Evolutionary conservation across 1,140 invertebrate species (phyloP), one percentile per base, ranked within the genome.

Genomic region (Ips nitidus): DNA sequence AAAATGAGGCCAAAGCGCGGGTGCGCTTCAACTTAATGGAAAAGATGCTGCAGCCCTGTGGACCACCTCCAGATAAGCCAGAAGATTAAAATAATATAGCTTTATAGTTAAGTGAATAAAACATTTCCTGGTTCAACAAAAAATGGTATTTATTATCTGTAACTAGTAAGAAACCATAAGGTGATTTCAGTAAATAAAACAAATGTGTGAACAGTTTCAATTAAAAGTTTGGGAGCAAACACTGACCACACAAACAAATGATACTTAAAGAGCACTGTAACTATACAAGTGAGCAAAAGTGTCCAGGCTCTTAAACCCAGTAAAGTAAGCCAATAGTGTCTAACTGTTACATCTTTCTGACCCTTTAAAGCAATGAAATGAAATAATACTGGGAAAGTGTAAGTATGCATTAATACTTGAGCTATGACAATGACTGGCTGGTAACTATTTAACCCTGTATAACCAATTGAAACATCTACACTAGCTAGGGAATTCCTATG

Each of bases 1-100:
- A 99, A 82, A 99, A 99, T 82, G 97, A 99, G 84, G 90, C 94
- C 0, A 98, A 98, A 81, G 96, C 95, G 1, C 82, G 98, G 67
- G 91, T 99, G 0, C 87, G 91, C 64, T 99, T 99, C 76, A 98
- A 98, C 82, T 81, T 99, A 7, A 96, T 98, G 91, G 96, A 98
- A 79, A 95, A 93, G 81, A 98, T 99, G 96, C 80, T 99, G 22
- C 96, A 99, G 78, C 98, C 98, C 0, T 99, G 97, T 86, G 97
- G 97, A 45, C 95, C 97, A 69, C 96, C 97, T 3, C 96, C 96
- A 63, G 95, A 98, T 79, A 97, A 98, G 81, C 88, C 92, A n/a
- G 95, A 98, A 82, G 95, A 98, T 81, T 97, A 88, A 60, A 36
- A 43, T 43, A 50, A 50, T 52, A 63, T 7, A 52, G 52, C 43